Percentiles rank a stretch among this genome's conserved stretches.
Conservation (phyloP, 2,113 vertebrate species). For the Mastomys natalensis region DNA sequence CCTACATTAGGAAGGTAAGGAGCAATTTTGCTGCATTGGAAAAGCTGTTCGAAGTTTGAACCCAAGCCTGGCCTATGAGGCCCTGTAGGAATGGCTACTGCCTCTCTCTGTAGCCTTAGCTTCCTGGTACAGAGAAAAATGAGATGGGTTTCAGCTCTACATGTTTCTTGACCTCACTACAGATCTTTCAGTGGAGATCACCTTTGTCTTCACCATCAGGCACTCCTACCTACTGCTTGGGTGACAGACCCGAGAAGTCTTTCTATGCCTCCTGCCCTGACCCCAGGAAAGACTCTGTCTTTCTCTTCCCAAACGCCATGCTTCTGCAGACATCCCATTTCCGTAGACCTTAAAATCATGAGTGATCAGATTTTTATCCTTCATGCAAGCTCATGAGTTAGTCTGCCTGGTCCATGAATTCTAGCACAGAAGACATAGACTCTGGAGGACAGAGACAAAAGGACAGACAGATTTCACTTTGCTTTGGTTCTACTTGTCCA, state of each 20-base stretch:
- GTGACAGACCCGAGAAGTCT: background rate
- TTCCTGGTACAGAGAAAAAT: background rate
- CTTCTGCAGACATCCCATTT: background rate
- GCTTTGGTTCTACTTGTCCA: background rate
- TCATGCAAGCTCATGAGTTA: background rate
- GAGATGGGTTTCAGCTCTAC: background rate
- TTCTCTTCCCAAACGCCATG: background rate
- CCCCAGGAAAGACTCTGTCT: background rate
- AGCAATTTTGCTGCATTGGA: background rate
- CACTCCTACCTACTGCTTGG: background rate
- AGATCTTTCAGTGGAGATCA: background rate
- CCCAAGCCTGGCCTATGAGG: background rate
- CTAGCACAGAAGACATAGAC: background rate
- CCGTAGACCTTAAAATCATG: background rate
- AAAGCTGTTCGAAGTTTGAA: background rate
- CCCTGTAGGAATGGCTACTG: no score
- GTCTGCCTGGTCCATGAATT: background rate
- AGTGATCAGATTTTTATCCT: background rate
- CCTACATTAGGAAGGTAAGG: background rate
- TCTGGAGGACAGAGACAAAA: background rate
- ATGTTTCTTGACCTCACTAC: background rate
- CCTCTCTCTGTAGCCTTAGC: no score
- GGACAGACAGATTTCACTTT: background rate
- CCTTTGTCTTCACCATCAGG: background rate
- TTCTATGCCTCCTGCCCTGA: background rate